Evolutionary conservation across 2,797 vertebrate genomes (phyloP).

Genomic region (Pyrrhura leucotis): DNA sequence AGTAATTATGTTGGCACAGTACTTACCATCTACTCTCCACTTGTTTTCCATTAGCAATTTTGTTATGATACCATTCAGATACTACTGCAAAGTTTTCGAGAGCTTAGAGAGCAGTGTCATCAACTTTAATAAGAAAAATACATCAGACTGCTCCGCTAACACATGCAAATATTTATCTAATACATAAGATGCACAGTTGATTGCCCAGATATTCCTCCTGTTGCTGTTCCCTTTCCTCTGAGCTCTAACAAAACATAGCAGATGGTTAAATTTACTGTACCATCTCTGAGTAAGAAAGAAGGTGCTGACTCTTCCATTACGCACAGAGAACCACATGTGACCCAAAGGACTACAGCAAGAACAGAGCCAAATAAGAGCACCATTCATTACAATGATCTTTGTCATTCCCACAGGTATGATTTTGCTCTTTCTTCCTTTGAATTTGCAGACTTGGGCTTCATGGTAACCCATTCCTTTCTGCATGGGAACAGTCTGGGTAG

Average conservation of each 20-base stretch:
- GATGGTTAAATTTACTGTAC: slow-evolving; percentile 30
- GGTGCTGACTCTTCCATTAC: slow-evolving; percentile 19
- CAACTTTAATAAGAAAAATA: not conserved
- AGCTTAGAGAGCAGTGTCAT: not conserved
- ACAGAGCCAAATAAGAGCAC: not conserved
- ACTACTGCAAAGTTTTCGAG: not conserved
- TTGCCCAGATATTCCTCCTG: not conserved
- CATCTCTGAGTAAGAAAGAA: slow-evolving; percentile 14
- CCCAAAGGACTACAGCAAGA: not conserved
- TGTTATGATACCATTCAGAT: not conserved
- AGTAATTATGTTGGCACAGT: not conserved
- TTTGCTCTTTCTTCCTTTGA: not conserved
- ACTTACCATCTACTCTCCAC: not conserved
- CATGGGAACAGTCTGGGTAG: not conserved
- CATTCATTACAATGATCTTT: not conserved
- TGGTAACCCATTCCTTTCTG: not conserved
- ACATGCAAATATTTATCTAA: not conserved
- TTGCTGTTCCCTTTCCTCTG: not conserved
- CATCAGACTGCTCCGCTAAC: not conserved
- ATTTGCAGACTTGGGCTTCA: not conserved
- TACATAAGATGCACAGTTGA: not conserved
- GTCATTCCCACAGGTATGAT: not conserved
- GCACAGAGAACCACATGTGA: not conserved
- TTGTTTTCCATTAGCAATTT: not conserved
- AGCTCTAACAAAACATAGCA: slow-evolving; percentile 8